Base-by-base conservation (phyloP, 2,797 vertebrate genomes). In the Ptychobarbus kaznakovi region DNA sequence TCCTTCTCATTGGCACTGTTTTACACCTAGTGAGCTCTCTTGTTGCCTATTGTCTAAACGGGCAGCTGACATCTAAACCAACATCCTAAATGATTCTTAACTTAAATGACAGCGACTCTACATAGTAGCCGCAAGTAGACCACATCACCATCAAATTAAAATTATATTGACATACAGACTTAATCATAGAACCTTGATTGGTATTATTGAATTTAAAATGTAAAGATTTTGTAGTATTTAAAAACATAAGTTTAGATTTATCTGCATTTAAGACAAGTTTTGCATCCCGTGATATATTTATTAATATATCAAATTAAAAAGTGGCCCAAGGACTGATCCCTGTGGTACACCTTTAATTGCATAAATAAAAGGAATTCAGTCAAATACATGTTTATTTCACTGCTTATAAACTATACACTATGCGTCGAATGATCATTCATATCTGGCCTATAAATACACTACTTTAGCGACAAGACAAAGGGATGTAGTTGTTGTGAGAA, bases 1-100 rank as follows among this genome's bases (percentile, higher is more conserved):
- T 83, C 58, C 75, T 46, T 69, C 75, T 84, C 49, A 68, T 69
- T 84, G 68, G 63, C 20, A 18, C 35, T 44, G 25, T 3, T 65
- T 68, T 32, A 83, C 9, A 83, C 58, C 20, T 38, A 44, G 25
- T 46, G 28, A 74, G 66, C 15, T 53, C 32, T 13, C 53, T 77
- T 76, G 53, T 77, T 66, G 28, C 18, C 42, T 80, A 22, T 40
- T 28, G 76, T 65, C 80, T 82, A 58, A 42, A 63, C 15, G 44
- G 81, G 25, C 18, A 63, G 25, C 40, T 74, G 63, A 25, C 28
- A 66, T 49, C 25, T 35, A 49, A 66, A 20, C 28, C 28, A 75
- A 35, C 49, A 53, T 53, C 42, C 9, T 66, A 12, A 35, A 80
- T 49, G 0, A 66, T 63, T 44, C 38, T 7, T 56, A 16, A 42